Conservation (phyloP, 2,113 vertebrate species). For the Lanius ludovicianus region DNA sequence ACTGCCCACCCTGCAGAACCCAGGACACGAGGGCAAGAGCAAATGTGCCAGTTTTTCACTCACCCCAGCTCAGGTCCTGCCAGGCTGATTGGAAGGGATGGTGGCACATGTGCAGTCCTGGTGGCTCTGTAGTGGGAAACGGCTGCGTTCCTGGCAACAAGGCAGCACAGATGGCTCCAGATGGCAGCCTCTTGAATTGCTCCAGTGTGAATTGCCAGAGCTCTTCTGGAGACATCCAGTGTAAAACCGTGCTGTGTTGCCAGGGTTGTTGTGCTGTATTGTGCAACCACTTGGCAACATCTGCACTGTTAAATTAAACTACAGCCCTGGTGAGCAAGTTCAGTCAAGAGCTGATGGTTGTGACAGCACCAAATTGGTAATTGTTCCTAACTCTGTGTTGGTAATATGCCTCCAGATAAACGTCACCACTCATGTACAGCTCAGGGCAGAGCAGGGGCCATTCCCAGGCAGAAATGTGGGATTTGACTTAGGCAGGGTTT, state of each 20-base stretch:
- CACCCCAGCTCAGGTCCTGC: not conserved
- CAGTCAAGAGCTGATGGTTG: not conserved
- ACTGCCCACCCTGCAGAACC: not conserved
- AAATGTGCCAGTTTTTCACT: not conserved
- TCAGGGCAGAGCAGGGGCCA: not conserved
- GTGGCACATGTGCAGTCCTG: not conserved
- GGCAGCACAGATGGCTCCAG: constrained; percentile 34
- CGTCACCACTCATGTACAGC: not conserved
- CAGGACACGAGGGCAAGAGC: not conserved
- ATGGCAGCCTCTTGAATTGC: not conserved
- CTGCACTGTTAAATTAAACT: not conserved
- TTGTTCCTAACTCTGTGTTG: not conserved
- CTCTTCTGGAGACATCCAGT: not conserved
- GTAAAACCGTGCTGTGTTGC: not conserved
- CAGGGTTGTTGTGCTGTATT: not conserved
- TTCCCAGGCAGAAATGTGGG: not conserved
- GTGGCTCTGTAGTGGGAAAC: not conserved
- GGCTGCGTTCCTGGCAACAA: not conserved
- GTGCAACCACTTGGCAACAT: not conserved
- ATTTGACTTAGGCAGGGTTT: not conserved
- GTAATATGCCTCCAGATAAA: not conserved
- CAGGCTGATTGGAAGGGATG: not conserved
- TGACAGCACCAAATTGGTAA: not conserved
- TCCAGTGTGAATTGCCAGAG: not conserved
- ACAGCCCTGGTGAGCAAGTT: not conserved